Percentiles rank a stretch among this genome's conserved stretches.
phyloP scores from a whole-genome alignment of 2,888 invertebrate genomes.

The Hedya salicella region DNA sequence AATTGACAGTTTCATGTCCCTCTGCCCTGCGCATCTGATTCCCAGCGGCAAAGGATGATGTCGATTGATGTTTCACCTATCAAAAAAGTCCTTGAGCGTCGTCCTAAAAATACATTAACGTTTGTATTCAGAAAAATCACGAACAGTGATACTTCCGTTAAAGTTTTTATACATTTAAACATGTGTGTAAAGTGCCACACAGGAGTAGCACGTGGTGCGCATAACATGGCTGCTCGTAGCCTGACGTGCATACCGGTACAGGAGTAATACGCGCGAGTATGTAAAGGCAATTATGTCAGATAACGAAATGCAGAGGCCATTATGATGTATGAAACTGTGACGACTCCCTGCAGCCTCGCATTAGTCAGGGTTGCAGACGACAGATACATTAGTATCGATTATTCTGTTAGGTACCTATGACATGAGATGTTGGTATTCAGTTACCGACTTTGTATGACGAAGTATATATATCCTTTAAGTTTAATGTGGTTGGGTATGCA shows the following conservation, averaged over 20 bases:
- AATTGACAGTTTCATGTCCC: background rate
- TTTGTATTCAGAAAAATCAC: constrained; percentile 17
- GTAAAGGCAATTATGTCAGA: constrained; percentile 37
- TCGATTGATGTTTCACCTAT: background rate
- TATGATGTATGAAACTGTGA: constrained; percentile 35
- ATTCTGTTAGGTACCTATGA: background rate
- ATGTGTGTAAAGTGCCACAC: constrained; percentile 29
- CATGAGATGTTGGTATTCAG: too few relatives aligned
- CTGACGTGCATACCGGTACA: constrained; percentile 30
- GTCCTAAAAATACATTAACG: constrained; percentile 25
- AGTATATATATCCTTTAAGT: too few relatives aligned
- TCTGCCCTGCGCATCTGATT: too few relatives aligned
- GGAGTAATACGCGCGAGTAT: constrained; percentile 33
- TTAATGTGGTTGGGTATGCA: too few relatives aligned
- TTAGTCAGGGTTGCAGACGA: constrained; percentile 2
- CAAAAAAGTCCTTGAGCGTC: constrained; percentile 2
- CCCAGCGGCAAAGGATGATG: too few relatives aligned
- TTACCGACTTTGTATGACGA: too few relatives aligned
- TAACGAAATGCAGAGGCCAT: constrained; percentile 36
- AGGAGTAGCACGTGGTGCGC: constrained; percentile 36
- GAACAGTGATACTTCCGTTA: constrained; percentile 31
- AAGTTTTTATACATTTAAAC: constrained; percentile 23
- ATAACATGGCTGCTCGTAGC: constrained; percentile 25
- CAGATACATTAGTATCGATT: background rate
- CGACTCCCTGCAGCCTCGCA: constrained; percentile 12